A percentile compares a stretch with the other conserved stretches of the same genome.
Conservation (phyloP, 2,888 invertebrate species). For the Eristalis pertinax region DNA sequence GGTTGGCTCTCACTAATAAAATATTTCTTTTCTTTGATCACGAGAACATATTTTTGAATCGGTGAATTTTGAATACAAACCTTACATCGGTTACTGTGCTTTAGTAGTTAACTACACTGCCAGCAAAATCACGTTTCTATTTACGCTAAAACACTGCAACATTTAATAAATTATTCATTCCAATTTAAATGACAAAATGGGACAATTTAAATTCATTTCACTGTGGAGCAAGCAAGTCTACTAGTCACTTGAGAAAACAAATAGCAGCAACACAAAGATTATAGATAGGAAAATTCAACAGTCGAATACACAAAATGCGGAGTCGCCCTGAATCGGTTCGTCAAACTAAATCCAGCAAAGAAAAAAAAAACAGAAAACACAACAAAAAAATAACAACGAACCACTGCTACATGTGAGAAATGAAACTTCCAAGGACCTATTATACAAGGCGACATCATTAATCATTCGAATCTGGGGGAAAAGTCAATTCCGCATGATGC, state of each 20-base stretch:
- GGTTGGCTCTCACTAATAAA: too few species aligned
- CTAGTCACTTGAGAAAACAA: background rate
- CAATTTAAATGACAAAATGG: background rate
- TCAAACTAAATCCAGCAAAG: constrained; percentile 33
- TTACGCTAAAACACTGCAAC: background rate
- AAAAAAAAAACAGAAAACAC: constrained; percentile 11
- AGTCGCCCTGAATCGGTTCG: constrained; percentile 47
- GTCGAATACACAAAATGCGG: constrained; percentile 16
- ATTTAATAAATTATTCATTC: background rate
- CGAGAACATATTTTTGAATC: too few species aligned
- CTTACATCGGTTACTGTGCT: too few species aligned
- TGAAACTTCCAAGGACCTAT: constrained; percentile 64
- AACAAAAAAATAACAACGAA: constrained; percentile 9
- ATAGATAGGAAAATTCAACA: constrained; percentile 42
- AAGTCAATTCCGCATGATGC: constrained; percentile 71
- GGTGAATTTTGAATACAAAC: too few species aligned
- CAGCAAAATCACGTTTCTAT: too few species aligned
- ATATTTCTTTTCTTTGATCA: too few species aligned
- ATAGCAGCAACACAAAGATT: background rate
- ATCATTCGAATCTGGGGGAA: constrained; percentile 70
- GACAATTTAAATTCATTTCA: background rate
- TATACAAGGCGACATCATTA: constrained; percentile 69
- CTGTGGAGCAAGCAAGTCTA: background rate
- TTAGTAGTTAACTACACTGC: too few species aligned
- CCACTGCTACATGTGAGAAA: constrained; percentile 60